phyloP scores from a whole-genome alignment of 2,113 vertebrate species.

The Noturus placidus region DNA sequence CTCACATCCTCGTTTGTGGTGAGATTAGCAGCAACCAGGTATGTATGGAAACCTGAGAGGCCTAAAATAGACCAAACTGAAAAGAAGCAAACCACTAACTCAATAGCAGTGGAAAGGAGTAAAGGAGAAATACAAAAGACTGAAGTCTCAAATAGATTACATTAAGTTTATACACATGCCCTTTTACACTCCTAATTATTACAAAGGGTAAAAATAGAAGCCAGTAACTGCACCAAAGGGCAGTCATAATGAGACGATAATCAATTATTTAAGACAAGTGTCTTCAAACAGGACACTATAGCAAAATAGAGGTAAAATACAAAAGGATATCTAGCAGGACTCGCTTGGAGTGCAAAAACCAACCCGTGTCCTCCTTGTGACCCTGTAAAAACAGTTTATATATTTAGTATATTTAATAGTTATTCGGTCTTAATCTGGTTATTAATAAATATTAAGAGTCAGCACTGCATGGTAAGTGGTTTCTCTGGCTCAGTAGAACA shows the following conservation, averaged over 20 bases:
- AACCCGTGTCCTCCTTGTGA: slow-evolving; percentile 80
- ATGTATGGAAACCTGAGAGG: slow-evolving; percentile 98
- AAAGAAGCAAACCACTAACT: slow-evolving; percentile 94
- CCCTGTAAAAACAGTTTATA: slow-evolving; percentile 65
- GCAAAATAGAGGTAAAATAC: not conserved
- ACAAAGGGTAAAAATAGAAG: not conserved
- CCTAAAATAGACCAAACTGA: slow-evolving; percentile 97
- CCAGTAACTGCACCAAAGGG: not conserved
- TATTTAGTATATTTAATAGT: not conserved
- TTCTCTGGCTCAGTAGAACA: not conserved
- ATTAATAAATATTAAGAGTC: not conserved
- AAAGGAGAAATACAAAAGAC: slow-evolving; percentile 71
- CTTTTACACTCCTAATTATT: not conserved
- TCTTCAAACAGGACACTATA: not conserved
- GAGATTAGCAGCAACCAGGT: slow-evolving; percentile 91
- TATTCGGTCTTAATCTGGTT: not conserved
- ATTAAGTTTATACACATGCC: not conserved
- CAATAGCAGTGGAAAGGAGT: slow-evolving; percentile 82
- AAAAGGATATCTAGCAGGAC: slow-evolving; percentile 97
- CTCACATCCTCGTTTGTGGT: slow-evolving; percentile 97
- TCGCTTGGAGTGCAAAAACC: slow-evolving; percentile 84
- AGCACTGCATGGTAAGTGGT: not conserved
- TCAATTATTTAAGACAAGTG: slow-evolving; percentile 2
- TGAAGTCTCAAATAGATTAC: not conserved
- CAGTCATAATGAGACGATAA: not conserved